phyloP scores from a whole-genome alignment of 2,113 vertebrate genomes.

The Amia ocellicauda region DNA sequence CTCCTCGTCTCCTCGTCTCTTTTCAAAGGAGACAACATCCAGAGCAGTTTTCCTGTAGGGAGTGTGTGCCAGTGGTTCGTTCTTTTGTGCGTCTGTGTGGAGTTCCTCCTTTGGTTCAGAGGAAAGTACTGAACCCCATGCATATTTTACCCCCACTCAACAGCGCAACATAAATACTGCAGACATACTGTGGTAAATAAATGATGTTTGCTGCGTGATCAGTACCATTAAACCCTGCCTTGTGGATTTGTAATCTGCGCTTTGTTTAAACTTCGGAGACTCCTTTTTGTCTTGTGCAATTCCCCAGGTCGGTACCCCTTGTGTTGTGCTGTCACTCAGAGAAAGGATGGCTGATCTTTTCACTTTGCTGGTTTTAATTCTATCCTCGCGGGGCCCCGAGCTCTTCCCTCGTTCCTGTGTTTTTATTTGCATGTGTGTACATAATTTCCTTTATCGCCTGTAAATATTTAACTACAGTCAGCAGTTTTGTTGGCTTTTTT shows the following conservation, averaged over 20 bases:
- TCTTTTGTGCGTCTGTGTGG: conserved; percentile 51
- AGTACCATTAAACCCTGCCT: conserved; percentile 51
- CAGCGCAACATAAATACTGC: conserved; percentile 75
- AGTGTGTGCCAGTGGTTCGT: too few relatives aligned
- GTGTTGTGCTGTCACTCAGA: conserved; percentile 47
- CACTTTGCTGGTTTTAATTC: conserved; percentile 56
- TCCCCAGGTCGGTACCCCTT: conserved; percentile 45
- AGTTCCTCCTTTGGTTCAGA: conserved; percentile 6
- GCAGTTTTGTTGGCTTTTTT: conserved; percentile 46
- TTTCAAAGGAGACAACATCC: too few relatives aligned
- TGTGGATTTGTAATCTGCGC: conserved; percentile 48
- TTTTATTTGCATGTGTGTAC: conserved; percentile 32
- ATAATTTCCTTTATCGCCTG: conserved; percentile 56
- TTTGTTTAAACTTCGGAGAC: conserved; percentile 66
- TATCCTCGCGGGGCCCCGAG: conserved; percentile 49
- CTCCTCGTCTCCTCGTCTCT: too few relatives aligned
- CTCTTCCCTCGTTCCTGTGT: conserved; percentile 36
- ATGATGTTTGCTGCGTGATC: conserved; percentile 71
- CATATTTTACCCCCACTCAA: conserved; percentile 68
- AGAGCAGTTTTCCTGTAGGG: too few relatives aligned
- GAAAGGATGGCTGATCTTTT: conserved; percentile 58
- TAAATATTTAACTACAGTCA: conserved; percentile 64
- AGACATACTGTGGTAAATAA: conserved; percentile 78
- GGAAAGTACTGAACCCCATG: conserved; percentile 55
- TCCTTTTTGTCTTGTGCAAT: conserved; percentile 49